Base-by-base conservation (phyloP, 2,113 vertebrate genomes). In the Cynocephalus volans region DNA sequence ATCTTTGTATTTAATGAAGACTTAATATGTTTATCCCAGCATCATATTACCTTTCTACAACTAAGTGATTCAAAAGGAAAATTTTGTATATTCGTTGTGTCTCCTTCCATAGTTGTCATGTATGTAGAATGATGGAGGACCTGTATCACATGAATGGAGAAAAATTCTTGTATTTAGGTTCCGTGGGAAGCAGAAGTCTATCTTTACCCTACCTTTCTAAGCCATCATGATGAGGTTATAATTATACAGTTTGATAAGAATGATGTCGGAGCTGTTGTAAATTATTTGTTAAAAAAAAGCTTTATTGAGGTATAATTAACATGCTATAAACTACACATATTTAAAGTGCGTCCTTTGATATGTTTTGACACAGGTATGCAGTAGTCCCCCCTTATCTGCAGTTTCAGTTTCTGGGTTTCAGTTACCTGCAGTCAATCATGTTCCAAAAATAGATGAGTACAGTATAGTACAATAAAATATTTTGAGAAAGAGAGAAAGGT, bases 51-150 rank as follows among this genome's bases (percentile, higher is more conserved):
- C 4, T 92, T 89, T 89, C 4, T 45, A 90, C 18, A 79, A n/a
- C 41, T 48, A 45, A 12, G 58, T 70, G 65, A 75, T 65, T 83
- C 26, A 41, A 84, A 94, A 88, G 60, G 41, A 96, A 85, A 95
- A 50, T n/a, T 45, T 58, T 41, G 6, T 24, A 1, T 23, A 33
- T 82, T 45, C 62, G 19, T 60, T 60, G 64, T 72, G 2, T 88
- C 19, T 85, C 7, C 26, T 76, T 86, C 10, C 13, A 23, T 36
- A 33, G 33, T 77, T 77, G 54, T 36, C 48, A 62, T 10, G 0
- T 90, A 33, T 48, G 33, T 33, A 10, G n/a, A 81, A 31, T 92
- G 65, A 70, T 6, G 84, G 69, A 54, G 24, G 31, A 18, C 11
- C n/a, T 75, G 3, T 77, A 7, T 18, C 21, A 83, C 0, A 2